Evolutionary conservation across 1,140 invertebrate genomes (phyloP), one percentile per base, ranked within the genome.

Genomic region (Mactra quadrangularis): DNA sequence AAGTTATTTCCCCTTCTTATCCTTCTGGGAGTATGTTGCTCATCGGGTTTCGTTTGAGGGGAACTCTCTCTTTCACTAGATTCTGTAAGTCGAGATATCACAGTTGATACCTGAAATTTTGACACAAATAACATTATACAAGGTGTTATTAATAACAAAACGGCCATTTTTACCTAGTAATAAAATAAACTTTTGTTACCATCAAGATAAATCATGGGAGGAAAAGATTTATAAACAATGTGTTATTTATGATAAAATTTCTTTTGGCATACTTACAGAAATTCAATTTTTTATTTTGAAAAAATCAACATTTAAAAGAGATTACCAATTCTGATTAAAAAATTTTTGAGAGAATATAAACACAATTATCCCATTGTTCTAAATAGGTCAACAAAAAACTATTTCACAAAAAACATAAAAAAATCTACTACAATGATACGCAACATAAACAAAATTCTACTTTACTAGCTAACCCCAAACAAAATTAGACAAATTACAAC

Each of bases 1-100:
- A 87, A 87, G 57, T 87, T 82, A 27, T 85, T 87, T 57, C 79
- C 79, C 33, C 86, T 82, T 19, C 81, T 41, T 50, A 87, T 87
- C 55, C 75, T 59, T 33, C 52, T 81, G n/a, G 84, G 77, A 17
- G 84, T 38, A 59, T 77, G 77, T 19, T 27, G 31, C 41, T 74
- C 47, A 27, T 87, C 82, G 7, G 72, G 45, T 70, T 78, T 84
- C 6, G 31, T 45, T 35, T 25, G 25, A 35, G 47, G 59, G 19
- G 59, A 60, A 38, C 17, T 47, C 41, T 82, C 83, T 52, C 77
- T 70, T 41, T 83, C 84, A 75, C 74, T 79, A 13, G 83, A 84
- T 66, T 82, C 77, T 22, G 82, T 84, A 29, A 87, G 81, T 59
- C 74, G 78, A 17, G 82, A 82, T 55, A 87, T 87, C 33, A 72